Evolutionary conservation across 2,113 vertebrate genomes (phyloP), one percentile per base, ranked within the genome.

Genomic region (Onychorhynchus coronatus): DNA sequence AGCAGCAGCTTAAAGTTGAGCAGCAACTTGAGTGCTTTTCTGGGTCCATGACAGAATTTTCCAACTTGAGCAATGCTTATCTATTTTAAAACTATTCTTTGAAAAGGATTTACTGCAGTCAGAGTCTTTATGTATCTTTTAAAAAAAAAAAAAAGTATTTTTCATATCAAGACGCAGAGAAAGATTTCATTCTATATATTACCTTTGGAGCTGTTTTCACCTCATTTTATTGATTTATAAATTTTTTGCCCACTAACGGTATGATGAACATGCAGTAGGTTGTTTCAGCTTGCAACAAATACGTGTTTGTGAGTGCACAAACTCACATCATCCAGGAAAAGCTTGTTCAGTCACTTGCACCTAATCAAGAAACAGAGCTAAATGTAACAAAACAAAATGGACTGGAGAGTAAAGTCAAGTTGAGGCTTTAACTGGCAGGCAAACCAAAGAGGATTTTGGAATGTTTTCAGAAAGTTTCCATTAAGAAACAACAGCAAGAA

Each of bases 321-420:
- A 50, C 49, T 27, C 24, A 50, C 28, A 16, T 53, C 0, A 0
- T 50, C 67, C 59, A 73, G 35, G 33, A 85, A 85, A 91, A 90
- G 17, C 46, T 93, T 80, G 39, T 71, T 85, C 83, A 82, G 58
- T 91, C 49, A 66, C 50, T 94, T 83, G 39, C 37, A 91, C 50
- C 28, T 62, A 89, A 93, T 88, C 71, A 85, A 90, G 75, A 90
- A 73, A 55, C 16, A 73, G 66, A 96, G 35, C n/a, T 96, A 94
- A 93, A 88, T 73, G 85, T 91, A 88, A 88, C 71, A 71, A 65
- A 85, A 62, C 35, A 86, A 79, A 90, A 79, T 46, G 24, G 65
- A 94, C 8, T 7, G 61, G 46, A 66, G 50, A 67, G 72, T 50
- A 88, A 93, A 88, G 65, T 53, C 16, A 50, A 22, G 19, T 42